These are phyloP conservation scores for Cantharis rustica DNA, from an alignment of 2,888 invertebrate genomes.

Conservation along the genomic window DNA sequence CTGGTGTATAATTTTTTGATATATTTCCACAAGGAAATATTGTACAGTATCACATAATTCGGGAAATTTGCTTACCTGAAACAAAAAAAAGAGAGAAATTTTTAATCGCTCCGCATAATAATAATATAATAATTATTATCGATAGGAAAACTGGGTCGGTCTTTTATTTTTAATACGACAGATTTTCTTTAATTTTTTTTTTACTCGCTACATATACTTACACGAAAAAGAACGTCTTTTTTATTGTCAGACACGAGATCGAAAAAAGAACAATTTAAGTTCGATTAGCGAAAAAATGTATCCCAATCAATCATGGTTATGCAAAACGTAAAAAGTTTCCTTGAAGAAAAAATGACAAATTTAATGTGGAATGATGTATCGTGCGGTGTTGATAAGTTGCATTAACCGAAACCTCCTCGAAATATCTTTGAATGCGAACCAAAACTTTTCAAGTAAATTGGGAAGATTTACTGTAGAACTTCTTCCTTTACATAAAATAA, in stretches of 20 bases:
- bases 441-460: slow-evolving; percentile 22
- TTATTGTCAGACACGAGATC: neutral
- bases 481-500: slow-evolving; percentile 31
- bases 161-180: too few relatives aligned
- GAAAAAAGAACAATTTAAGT: neutral
- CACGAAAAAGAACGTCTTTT: neutral
- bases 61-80: neutral
- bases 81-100: neutral
- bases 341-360: neutral
- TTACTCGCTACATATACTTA: neutral
- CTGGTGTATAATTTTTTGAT: neutral
- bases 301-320: neutral
- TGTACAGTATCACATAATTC: neutral
- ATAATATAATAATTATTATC: too few relatives aligned
- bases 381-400: slow-evolving; percentile 3
- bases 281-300: neutral
- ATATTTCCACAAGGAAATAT: neutral
- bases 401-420: slow-evolving; percentile 21
- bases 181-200: neutral
- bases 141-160: too few relatives aligned
- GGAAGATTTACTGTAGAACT: slow-evolving; percentile 26
- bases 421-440: slow-evolving; percentile 20
- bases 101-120: too few relatives aligned
- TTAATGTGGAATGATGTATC: neutral
- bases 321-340: neutral